Conservation (phyloP, 2,888 invertebrate species). For the Hyposoter dolosus region DNA sequence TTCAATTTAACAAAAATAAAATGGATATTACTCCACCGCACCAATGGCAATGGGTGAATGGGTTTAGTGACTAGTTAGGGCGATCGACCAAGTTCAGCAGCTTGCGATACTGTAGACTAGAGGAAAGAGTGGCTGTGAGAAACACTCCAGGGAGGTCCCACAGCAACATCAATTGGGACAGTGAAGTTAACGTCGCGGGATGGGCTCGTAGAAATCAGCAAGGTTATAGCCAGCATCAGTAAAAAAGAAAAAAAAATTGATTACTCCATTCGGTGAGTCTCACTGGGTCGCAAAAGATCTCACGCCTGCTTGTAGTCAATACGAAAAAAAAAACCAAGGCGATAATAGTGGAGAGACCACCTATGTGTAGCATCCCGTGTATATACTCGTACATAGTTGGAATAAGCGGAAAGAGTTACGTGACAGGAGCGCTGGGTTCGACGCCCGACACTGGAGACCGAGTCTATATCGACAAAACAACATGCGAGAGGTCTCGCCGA, state of each 20-base stretch:
- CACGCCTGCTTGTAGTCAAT: background rate
- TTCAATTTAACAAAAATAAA: background rate
- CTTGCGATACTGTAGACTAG: too few species aligned
- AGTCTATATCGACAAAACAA: constrained; percentile 77
- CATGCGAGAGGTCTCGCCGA: constrained; percentile 68
- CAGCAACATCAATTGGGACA: too few species aligned
- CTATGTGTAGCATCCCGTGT: background rate
- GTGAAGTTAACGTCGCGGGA: too few species aligned
- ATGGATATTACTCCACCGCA: too few species aligned
- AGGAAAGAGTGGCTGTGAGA: too few species aligned
- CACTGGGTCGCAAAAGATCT: constrained; percentile 12
- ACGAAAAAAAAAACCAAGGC: constrained; percentile 21
- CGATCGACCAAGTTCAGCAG: too few species aligned
- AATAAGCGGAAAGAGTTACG: constrained; percentile 73
- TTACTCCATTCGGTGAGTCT: background rate
- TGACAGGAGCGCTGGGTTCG: constrained; percentile 73
- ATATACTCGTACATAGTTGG: constrained; percentile 17
- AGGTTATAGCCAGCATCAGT: too few species aligned
- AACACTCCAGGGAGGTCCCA: too few species aligned
- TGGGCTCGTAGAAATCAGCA: too few species aligned
- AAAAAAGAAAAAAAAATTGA: background rate
- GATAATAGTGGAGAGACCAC: constrained; percentile 19
- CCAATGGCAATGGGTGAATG: too few species aligned
- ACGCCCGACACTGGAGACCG: constrained; percentile 72
- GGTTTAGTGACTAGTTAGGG: too few species aligned